Conservation (phyloP, 2,113 vertebrate species). For the Lepus americanus region DNA sequence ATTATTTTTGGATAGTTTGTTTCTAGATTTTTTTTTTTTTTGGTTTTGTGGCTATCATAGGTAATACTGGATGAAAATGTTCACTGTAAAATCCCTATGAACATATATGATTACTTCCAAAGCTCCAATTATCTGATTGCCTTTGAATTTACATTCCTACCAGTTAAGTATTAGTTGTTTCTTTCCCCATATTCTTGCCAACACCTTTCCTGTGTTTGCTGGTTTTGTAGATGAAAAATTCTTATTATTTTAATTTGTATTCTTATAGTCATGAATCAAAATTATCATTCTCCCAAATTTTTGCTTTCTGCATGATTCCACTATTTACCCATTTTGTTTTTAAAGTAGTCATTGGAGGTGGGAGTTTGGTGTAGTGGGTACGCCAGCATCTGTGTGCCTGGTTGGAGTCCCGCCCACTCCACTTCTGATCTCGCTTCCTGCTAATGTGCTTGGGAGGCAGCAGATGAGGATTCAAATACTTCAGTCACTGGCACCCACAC, state of each 20-base stretch:
- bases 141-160: neutral
- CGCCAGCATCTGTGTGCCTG: no score
- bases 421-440: no score
- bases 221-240: slow-evolving; percentile 55
- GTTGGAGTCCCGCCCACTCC: no score
- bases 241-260: slow-evolving; percentile 12
- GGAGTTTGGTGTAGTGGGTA: no score
- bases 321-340: neutral
- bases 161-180: neutral
- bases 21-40: neutral
- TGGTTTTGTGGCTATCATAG: neutral
- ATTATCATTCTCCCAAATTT: slow-evolving; percentile 8
- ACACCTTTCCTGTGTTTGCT: slow-evolving; percentile 21
- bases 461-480: no score
- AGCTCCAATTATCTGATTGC: neutral
- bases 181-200: slow-evolving; percentile 2
- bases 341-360: no score
- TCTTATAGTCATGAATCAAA: slow-evolving; percentile 36
- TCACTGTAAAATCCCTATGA: slow-evolving; percentile 36
- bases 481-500: no score
- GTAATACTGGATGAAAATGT: neutral
- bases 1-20: slow-evolving; percentile 18
- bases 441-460: no score
- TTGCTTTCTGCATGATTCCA: neutral
- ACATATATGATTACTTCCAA: slow-evolving; percentile 19